These are phyloP conservation scores for Atlantisia rogersi DNA, from an alignment of 2,113 vertebrate species.

Conservation along the genomic window DNA sequence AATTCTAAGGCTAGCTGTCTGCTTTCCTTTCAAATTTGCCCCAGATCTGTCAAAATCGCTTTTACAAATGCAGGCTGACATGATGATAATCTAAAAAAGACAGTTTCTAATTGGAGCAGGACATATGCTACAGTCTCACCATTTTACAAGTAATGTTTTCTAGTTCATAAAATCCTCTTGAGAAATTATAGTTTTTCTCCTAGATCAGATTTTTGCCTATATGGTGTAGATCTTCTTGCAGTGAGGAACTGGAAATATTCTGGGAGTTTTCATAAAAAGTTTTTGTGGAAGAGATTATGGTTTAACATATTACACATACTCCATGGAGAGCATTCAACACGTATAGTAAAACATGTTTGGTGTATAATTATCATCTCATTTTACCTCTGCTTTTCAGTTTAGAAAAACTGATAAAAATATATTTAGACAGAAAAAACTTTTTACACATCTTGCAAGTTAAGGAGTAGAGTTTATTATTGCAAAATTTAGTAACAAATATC, in stretches of 20 bases:
- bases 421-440: not conserved
- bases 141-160: conserved; percentile 40
- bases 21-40: conserved; percentile 55
- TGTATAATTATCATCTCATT: not conserved
- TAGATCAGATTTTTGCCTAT: not conserved
- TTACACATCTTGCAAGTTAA: not conserved
- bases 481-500: not conserved
- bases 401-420: not conserved
- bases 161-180: not conserved
- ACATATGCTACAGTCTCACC: conserved; percentile 5
- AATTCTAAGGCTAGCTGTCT: conserved; percentile 28
- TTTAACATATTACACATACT: not conserved
- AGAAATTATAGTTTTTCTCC: conserved; percentile 30
- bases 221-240: not conserved
- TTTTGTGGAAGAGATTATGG: conserved; percentile 18
- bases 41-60: conserved; percentile 60
- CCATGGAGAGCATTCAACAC: not conserved
- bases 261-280: not conserved
- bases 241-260: not conserved
- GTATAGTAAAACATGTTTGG: conserved; percentile 3
- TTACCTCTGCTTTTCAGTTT: conserved; percentile 11
- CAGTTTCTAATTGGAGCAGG: conserved; percentile 49
- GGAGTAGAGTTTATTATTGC: not conserved
- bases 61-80: conserved; percentile 47
- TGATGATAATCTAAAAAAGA: conserved; percentile 54